phyloP scores from a whole-genome alignment of 2,797 vertebrate species.

The Acanthopagrus latus region DNA sequence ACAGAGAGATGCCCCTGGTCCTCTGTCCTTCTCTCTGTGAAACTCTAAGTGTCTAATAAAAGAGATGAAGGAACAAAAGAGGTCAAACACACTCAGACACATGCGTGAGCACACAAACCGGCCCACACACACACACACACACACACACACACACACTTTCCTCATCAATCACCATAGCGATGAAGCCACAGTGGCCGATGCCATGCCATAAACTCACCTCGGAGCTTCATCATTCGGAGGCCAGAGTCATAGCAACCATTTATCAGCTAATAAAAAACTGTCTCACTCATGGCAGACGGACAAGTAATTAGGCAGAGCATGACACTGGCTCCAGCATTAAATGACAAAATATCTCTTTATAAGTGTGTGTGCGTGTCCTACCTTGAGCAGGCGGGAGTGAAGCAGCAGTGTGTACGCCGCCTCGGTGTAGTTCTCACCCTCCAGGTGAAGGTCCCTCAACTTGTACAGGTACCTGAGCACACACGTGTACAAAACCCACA shows the following conservation, averaged over 20 bases:
- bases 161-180: slow-evolving; percentile 63
- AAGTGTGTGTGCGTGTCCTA: slow-evolving; percentile 62
- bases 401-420: slow-evolving; percentile 96
- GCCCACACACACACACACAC: background rate
- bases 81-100: slow-evolving; percentile 55
- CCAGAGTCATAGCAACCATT: slow-evolving; percentile 50
- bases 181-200: slow-evolving; percentile 34
- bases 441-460: slow-evolving; percentile 95
- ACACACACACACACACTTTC: background rate
- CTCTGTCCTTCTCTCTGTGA: slow-evolving; percentile 31
- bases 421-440: slow-evolving; percentile 97
- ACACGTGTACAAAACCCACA: slow-evolving; percentile 9
- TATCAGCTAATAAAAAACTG: slow-evolving; percentile 62
- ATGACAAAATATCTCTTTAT: slow-evolving; percentile 21
- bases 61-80: slow-evolving; percentile 59
- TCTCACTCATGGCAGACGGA: slow-evolving; percentile 38
- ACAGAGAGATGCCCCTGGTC: background rate
- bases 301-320: slow-evolving; percentile 47
- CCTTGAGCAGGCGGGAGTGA: slow-evolving; percentile 96
- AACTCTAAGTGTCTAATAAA: slow-evolving; percentile 58
- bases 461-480: slow-evolving; percentile 94
- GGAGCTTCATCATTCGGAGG: slow-evolving; percentile 60
- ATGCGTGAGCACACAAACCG: background rate
- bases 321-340: slow-evolving; percentile 21
- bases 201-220: slow-evolving; percentile 65